Evolutionary conservation across 2,888 invertebrate genomes (phyloP).

Genomic region (Asteroscopus sphinx): DNA sequence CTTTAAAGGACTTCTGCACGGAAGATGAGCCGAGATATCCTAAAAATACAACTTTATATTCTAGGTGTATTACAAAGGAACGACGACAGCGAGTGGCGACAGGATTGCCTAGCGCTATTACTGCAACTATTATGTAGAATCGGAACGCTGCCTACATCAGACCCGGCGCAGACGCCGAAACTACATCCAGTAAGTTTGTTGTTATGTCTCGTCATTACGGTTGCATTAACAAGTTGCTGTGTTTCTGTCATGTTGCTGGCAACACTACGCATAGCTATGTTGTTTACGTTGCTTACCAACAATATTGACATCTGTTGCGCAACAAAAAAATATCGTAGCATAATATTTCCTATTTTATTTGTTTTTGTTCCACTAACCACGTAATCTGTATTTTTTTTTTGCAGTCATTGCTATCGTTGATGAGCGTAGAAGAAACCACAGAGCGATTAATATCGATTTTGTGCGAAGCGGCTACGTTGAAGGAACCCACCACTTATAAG

Average conservation of each 20-base stretch:
- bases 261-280: too few relatives aligned
- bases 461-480: slow-evolving; percentile 95
- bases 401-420: slow-evolving; percentile 93
- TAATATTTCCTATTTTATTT: too few relatives aligned
- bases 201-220: too few relatives aligned
- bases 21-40: too few relatives aligned
- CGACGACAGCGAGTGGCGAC: slow-evolving; percentile 97
- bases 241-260: too few relatives aligned
- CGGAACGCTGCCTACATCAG: slow-evolving; percentile 91
- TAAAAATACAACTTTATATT: slow-evolving; percentile 25
- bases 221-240: too few relatives aligned
- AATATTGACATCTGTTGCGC: too few relatives aligned
- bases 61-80: slow-evolving; percentile 92
- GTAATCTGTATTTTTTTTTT: too few relatives aligned
- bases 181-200: slow-evolving; percentile 90
- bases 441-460: slow-evolving; percentile 96
- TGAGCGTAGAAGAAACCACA: slow-evolving; percentile 95
- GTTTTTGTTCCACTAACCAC: too few relatives aligned
- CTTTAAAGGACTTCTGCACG: too few relatives aligned
- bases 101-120: slow-evolving; percentile 97
- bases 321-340: too few relatives aligned
- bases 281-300: too few relatives aligned
- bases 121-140: slow-evolving; percentile 96
- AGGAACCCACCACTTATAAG: slow-evolving; percentile 95
- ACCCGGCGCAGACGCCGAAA: slow-evolving; percentile 82